Conservation (phyloP, 2,113 vertebrate genomes). For the Cepphus grylle region DNA sequence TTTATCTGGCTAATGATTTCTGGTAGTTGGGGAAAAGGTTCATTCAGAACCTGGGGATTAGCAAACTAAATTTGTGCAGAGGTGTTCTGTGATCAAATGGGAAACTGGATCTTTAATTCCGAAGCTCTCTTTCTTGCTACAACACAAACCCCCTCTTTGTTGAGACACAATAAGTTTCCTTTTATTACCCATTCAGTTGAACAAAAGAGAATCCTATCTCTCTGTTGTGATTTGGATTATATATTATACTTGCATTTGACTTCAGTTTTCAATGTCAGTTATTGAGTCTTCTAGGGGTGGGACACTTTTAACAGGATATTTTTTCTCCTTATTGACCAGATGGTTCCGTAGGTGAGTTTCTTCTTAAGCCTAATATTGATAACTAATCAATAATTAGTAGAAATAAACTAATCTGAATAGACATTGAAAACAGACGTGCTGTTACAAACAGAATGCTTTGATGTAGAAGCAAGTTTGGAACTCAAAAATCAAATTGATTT, state of each 20-base stretch:
- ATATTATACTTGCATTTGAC: neutral
- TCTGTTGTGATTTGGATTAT: neutral
- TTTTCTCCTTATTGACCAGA: neutral
- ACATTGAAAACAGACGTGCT: neutral
- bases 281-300: neutral
- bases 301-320: neutral
- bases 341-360: neutral
- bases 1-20: conserved; percentile 22
- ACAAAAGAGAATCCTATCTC: neutral
- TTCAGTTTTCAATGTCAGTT: neutral
- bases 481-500: neutral
- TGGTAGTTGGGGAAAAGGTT: neutral
- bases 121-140: neutral
- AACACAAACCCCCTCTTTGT: neutral
- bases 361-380: neutral
- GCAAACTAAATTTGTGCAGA: neutral
- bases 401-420: neutral
- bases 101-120: conserved; percentile 12
- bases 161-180: neutral
- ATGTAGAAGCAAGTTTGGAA: neutral
- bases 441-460: neutral
- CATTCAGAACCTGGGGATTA: conserved; percentile 7
- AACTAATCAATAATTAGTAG: neutral
- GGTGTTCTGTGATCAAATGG: neutral
- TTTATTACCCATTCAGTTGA: neutral